Percentiles rank a stretch among this genome's conserved stretches.
Evolutionary conservation across 2,113 vertebrate genomes (phyloP).

Genomic region (Malurus alboscapulatus): DNA sequence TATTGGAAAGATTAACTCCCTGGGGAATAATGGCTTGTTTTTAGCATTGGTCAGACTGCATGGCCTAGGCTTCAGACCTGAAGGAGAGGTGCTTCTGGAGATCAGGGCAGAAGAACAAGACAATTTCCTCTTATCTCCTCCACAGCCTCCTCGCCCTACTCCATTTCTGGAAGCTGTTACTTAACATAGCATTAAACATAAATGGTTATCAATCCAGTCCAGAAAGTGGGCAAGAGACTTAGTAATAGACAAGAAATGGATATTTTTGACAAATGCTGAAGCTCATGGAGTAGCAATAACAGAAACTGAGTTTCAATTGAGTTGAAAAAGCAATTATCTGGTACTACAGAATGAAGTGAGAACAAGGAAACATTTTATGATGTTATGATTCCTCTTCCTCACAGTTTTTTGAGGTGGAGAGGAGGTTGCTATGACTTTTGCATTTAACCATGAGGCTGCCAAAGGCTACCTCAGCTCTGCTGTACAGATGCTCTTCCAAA

Average conservation of each 20-base stretch:
- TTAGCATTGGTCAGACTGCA: not conserved
- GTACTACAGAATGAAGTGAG: conserved; percentile 9
- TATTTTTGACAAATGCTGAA: conserved; percentile 34
- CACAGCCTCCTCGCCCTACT: not conserved
- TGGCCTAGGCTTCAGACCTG: not conserved
- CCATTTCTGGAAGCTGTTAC: not conserved
- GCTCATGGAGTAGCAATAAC: not conserved
- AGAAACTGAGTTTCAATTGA: conserved; percentile 30
- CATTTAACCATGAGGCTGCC: not conserved
- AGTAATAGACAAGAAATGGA: not conserved
- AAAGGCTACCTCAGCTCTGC: not conserved
- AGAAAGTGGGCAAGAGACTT: not conserved
- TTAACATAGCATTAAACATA: not conserved
- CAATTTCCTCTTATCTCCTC: conserved; percentile 8
- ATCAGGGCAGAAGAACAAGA: not conserved
- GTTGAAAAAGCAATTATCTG: conserved; percentile 51
- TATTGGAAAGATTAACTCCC: not conserved
- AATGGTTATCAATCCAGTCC: conserved; percentile 15
- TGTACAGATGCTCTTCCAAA: not conserved
- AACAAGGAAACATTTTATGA: not conserved
- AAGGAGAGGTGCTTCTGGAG: not conserved
- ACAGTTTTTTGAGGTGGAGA: not conserved
- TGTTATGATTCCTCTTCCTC: not conserved
- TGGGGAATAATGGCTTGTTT: not conserved
- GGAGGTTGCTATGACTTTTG: not conserved